A percentile compares a stretch with the other conserved stretches of the same genome.
Evolutionary conservation across 2,888 invertebrate genomes (phyloP).

Genomic region (Alentia gelatinosa): DNA sequence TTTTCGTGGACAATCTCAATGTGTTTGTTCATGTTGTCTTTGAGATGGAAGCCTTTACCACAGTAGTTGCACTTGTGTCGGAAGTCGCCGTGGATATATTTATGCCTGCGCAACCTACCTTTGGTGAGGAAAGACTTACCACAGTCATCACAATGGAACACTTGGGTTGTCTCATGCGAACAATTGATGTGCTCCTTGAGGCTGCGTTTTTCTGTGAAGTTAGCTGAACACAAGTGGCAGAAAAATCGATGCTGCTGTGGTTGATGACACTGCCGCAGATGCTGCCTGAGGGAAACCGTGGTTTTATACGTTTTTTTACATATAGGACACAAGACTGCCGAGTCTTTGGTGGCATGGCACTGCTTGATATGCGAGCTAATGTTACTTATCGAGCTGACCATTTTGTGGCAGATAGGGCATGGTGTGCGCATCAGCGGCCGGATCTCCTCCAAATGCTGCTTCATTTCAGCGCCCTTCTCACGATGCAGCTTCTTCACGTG

Average conservation of each 20-base stretch:
- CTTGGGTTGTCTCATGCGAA: slow-evolving; percentile 58
- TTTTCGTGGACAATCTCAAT: slow-evolving; percentile 61
- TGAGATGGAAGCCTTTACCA: slow-evolving; percentile 62
- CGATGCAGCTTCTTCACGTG: slow-evolving; percentile 57
- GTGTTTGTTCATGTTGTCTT: slow-evolving; percentile 64
- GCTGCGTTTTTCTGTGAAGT: slow-evolving; percentile 58
- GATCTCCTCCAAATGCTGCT: slow-evolving; percentile 60
- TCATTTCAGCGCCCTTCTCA: slow-evolving; percentile 36
- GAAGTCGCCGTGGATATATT: slow-evolving; percentile 59
- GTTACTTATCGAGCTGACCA: slow-evolving; percentile 53
- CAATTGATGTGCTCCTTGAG: slow-evolving; percentile 61
- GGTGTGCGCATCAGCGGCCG: slow-evolving; percentile 58
- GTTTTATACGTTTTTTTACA: slow-evolving; percentile 59
- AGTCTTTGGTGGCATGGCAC: slow-evolving; percentile 53
- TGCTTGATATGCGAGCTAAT: slow-evolving; percentile 59
- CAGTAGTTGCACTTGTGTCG: slow-evolving; percentile 58
- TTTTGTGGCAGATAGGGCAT: slow-evolving; percentile 59
- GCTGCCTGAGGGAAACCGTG: slow-evolving; percentile 56
- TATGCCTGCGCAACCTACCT: slow-evolving; percentile 59
- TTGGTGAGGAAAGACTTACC: slow-evolving; percentile 59
- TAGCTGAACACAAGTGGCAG: slow-evolving; percentile 52
- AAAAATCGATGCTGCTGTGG: slow-evolving; percentile 4
- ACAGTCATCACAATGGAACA: slow-evolving; percentile 58
- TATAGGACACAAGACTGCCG: slow-evolving; percentile 37
- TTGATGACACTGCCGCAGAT: slow-evolving; percentile 57